A percentile compares a stretch with the other conserved stretches of the same genome.
These are phyloP conservation scores for Taenaris catops DNA, from an alignment of 2,888 invertebrate genomes.

Conservation along the genomic window DNA sequence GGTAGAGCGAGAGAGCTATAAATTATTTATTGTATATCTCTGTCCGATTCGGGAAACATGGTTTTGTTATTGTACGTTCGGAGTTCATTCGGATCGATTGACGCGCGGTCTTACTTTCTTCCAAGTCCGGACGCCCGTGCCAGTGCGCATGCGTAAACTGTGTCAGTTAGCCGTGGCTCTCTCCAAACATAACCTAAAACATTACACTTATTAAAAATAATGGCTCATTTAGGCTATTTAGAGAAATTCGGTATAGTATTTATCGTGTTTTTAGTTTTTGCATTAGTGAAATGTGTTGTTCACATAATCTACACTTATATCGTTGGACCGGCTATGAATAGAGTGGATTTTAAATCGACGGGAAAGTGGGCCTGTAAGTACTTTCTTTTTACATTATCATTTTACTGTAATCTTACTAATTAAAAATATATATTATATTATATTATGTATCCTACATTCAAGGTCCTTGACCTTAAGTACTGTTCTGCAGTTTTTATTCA, in stretches of 20 bases:
- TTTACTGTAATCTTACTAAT: too few relatives aligned
- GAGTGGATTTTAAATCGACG: slow-evolving; percentile 82
- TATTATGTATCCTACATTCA: too few relatives aligned
- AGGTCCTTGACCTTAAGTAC: too few relatives aligned
- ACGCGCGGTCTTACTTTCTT: slow-evolving; percentile 67
- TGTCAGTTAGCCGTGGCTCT: slow-evolving; percentile 52
- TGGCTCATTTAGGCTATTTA: slow-evolving; percentile 42
- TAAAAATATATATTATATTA: too few relatives aligned
- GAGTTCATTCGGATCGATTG: slow-evolving; percentile 2
- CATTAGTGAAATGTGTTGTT: slow-evolving; percentile 37
- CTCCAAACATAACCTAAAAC: slow-evolving; percentile 45
- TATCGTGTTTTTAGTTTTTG: slow-evolving; percentile 45
- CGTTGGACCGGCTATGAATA: slow-evolving; percentile 76
- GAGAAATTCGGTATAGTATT: slow-evolving; percentile 71
- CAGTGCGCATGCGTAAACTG: slow-evolving; percentile 66
- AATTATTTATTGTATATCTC: slow-evolving; percentile 9
- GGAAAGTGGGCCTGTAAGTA: slow-evolving; percentile 91
- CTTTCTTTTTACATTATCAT: too few relatives aligned
- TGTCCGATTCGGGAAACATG: slow-evolving; percentile 18
- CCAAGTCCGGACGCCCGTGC: too few relatives aligned
- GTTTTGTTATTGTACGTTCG: slow-evolving; percentile 1
- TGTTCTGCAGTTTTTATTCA: too few relatives aligned
- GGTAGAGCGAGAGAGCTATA: slow-evolving; percentile 10
- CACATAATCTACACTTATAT: slow-evolving; percentile 53
- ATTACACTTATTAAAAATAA: slow-evolving; percentile 29